A percentile compares a stretch with the other conserved stretches of the same genome.
These are phyloP conservation scores for Potamilus streckersoni DNA, from an alignment of 1,140 invertebrate species.

Conservation along the genomic window DNA sequence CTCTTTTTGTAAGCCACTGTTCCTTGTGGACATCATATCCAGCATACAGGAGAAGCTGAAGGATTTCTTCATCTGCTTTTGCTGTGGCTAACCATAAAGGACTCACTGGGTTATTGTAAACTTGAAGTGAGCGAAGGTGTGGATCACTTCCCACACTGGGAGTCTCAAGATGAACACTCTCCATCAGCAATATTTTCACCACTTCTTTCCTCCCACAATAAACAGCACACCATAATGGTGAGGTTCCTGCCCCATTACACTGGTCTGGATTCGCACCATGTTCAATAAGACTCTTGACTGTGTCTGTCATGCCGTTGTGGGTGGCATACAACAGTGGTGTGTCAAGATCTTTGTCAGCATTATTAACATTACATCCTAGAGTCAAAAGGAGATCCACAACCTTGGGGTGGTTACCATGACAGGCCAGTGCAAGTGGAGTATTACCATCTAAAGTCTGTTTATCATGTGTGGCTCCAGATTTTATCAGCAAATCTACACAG, in stretches of 20 bases:
- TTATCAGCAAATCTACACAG: constrained; percentile 36
- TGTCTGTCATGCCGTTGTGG: constrained; percentile 48
- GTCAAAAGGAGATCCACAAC: constrained; percentile 50
- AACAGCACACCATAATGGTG: constrained; percentile 60
- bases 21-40: constrained; percentile 51
- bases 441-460: constrained; percentile 45
- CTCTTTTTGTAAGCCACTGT: constrained; percentile 40
- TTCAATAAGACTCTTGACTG: constrained; percentile 40
- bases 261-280: constrained; percentile 54
- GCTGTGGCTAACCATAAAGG: constrained; percentile 52
- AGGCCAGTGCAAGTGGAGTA: constrained; percentile 54
- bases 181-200: constrained; percentile 49
- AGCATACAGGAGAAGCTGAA: constrained; percentile 38
- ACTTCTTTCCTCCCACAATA: constrained; percentile 38
- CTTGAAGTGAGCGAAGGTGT: constrained; percentile 38
- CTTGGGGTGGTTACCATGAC: constrained; percentile 41
- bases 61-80: constrained; percentile 28
- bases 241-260: constrained; percentile 40
- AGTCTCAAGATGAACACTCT: constrained; percentile 52
- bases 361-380: constrained; percentile 55
- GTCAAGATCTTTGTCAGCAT: constrained; percentile 54
- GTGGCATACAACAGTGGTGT: constrained; percentile 57
- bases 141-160: constrained; percentile 48
- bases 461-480: constrained; percentile 43
- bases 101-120: constrained; percentile 38